Base-by-base conservation (phyloP, 2,888 invertebrate species). In the Melikaiella ostensackeni region DNA sequence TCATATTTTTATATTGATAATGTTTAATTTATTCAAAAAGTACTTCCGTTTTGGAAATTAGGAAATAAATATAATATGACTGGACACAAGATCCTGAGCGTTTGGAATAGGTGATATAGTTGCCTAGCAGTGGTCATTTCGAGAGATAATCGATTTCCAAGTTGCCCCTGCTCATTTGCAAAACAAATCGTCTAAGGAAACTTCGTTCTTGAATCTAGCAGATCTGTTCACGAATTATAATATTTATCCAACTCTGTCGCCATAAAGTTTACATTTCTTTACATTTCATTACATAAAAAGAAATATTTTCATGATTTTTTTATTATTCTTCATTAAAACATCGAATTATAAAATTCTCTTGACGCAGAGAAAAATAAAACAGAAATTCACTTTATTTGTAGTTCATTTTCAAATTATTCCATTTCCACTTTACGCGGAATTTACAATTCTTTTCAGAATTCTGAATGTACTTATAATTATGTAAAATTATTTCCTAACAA, bases 81-180 rank as follows among this genome's bases (percentile, higher is more conserved):
- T 46, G 19, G 16, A 42, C 19, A 42, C 38, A 66, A 66, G 64
- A 42, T 38, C n/a, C 19, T 24, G 27, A 19, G 27, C 9, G 9
- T 13, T 2, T 24, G 46, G 66, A 66, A 42, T 6, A 3, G 19
- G 19, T 66, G 4, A 64, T 66, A 66, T 66, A 30, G 27, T 46
- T 30, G 27, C 27, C 27, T 46, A 66, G 24, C 66, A 46, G 27
- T n/a, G 46, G 66, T 66, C 66, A 66, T 66, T 46, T 66, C 46
- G 27, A 27, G 66, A 66, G 27, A 66, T 66, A 66, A 66, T 66
- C 66, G 66, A 66, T 46, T 46, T 19, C 24, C 42, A 66, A 66
- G 42, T 66, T 66, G 16, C 66, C 42, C 42, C 46, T 24, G 27
- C 46, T 30, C 46, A 66, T 66, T 46, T 27, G 46, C 66, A 66